Percentiles rank a stretch among this genome's conserved stretches.
Evolutionary conservation across 1,140 invertebrate species (phyloP).

Genomic region (Pectinophora gossypiella): DNA sequence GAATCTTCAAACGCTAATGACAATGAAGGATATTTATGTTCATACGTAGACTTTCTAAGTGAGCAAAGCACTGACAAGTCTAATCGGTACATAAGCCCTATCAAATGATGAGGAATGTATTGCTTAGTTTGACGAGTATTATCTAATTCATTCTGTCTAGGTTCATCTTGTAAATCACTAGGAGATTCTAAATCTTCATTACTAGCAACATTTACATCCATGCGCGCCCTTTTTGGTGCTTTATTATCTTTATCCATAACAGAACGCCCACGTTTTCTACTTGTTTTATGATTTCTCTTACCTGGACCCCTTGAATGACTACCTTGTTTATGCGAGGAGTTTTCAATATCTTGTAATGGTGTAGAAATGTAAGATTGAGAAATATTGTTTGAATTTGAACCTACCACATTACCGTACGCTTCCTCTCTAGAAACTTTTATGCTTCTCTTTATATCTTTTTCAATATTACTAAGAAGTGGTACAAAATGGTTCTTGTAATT

Average conservation of each 20-base stretch:
- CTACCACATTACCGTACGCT: conserved; percentile 13
- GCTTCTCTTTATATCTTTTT: too few species aligned
- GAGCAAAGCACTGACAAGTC: too few species aligned
- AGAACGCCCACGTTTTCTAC: conserved; percentile 14
- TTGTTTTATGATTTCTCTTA: conserved; percentile 11
- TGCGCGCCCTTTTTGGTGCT: conserved; percentile 9
- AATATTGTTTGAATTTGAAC: conserved; percentile 13
- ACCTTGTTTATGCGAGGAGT: conserved; percentile 9
- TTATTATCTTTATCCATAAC: conserved; percentile 11
- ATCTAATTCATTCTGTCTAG: too few species aligned
- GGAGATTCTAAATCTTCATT: conserved; percentile 15
- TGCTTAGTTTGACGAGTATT: too few species aligned
- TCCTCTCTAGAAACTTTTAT: conserved; percentile 11
- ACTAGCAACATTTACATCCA: conserved; percentile 13
- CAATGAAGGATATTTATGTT: too few species aligned
- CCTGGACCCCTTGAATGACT: conserved; percentile 2
- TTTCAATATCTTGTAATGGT: conserved; percentile 14
- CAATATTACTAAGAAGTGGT: too few species aligned
- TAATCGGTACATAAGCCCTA: too few species aligned
- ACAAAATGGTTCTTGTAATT: too few species aligned
- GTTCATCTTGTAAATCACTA: too few species aligned
- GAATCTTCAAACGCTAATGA: too few species aligned
- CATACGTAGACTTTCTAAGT: too few species aligned
- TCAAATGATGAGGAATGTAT: too few species aligned
- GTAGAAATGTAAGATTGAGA: conserved; percentile 6